Base-by-base conservation (phyloP, 2,888 invertebrate genomes). In the Prostheceraeus crozeri region DNA sequence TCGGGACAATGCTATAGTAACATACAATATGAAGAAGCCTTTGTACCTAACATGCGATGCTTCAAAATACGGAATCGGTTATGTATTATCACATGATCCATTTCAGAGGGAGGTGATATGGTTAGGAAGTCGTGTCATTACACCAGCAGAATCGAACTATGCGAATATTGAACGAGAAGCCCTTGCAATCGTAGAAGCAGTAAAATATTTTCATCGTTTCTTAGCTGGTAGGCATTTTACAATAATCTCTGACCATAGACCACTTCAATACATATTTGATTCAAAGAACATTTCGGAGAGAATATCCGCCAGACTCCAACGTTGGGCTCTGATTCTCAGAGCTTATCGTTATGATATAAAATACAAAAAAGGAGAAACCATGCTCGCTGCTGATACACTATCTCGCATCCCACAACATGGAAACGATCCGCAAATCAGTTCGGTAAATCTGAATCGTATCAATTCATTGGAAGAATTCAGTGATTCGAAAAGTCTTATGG, bases 1-100 rank as follows among this genome's bases (percentile, higher is more conserved):
- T 1, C 60, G 51, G 2, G 21, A 60, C 27, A 36, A 63, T 14
- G 65, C 65, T 16, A 57, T 67, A 16, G 52, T 65, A 8, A 59
- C 62, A 1, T 65, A 60, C 33, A 19, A 40, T 14, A 40, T 40
- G 6, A 8, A 6, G 8, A 36, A 27, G 27, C 35, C 19, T 8
- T 6, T 36, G 19, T 53, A 36, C 19, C n/a, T 53, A 23, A 53
- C 25, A 6, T 10, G 14, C 31, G 54, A 53, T 31, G 54, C 54
- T 28, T 53, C 31, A 4, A 28, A 11, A 6, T 30, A 53, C 10
- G 54, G 30, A 8, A 10, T 53, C 10, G 54, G 54, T 53, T 53
- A 53, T 35, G 19, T 19, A 14, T 10, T 53, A 11, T 53, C 54
- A 6, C 54, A 36, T 19, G 54, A 53, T 19, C 62, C 14, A n/a